Conservation (phyloP, 2,797 vertebrate genomes). For the Macropus fuliginosus region DNA sequence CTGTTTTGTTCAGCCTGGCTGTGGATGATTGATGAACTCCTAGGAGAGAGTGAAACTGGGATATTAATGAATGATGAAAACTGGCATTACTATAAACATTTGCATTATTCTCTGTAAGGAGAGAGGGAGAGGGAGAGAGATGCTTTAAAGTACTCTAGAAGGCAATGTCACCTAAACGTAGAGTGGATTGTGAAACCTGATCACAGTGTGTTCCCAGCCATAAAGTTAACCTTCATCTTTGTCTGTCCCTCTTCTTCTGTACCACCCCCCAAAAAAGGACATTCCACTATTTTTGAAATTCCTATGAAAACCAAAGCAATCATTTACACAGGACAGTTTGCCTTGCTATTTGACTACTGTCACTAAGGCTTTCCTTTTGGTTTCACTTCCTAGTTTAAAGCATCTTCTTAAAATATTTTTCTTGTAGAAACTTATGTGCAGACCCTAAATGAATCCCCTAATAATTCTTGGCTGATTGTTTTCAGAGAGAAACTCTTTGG, state of each 20-base stretch:
- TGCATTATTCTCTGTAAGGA: slow-evolving; percentile 65
- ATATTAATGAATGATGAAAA: slow-evolving; percentile 33
- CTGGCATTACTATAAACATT: slow-evolving; percentile 57
- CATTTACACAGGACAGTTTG: background rate
- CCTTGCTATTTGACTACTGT: slow-evolving; percentile 32
- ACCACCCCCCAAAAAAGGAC: background rate
- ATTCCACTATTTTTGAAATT: slow-evolving; percentile 47
- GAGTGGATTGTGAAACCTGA: slow-evolving; percentile 72
- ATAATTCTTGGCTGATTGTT: slow-evolving; percentile 53
- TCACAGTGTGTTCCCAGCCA: slow-evolving; percentile 63
- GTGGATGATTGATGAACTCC: slow-evolving; percentile 13
- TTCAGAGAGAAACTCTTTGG: slow-evolving; percentile 47
- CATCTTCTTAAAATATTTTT: slow-evolving; percentile 59
- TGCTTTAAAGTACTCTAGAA: slow-evolving; percentile 79
- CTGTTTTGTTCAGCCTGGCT: background rate
- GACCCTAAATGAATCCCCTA: slow-evolving; percentile 61
- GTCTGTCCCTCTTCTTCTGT: background rate
- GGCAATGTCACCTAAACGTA: slow-evolving; percentile 66
- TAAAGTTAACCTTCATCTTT: slow-evolving; percentile 25
- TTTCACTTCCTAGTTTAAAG: slow-evolving; percentile 52
- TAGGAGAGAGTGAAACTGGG: slow-evolving; percentile 32
- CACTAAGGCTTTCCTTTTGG: slow-evolving; percentile 54
- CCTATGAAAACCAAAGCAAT: slow-evolving; percentile 64
- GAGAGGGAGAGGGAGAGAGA: slow-evolving; percentile 53
- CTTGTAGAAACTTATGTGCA: slow-evolving; percentile 61